Evolutionary conservation across 2,797 vertebrate genomes (phyloP).

Genomic region (Pantherophis alleghaniensis): DNA sequence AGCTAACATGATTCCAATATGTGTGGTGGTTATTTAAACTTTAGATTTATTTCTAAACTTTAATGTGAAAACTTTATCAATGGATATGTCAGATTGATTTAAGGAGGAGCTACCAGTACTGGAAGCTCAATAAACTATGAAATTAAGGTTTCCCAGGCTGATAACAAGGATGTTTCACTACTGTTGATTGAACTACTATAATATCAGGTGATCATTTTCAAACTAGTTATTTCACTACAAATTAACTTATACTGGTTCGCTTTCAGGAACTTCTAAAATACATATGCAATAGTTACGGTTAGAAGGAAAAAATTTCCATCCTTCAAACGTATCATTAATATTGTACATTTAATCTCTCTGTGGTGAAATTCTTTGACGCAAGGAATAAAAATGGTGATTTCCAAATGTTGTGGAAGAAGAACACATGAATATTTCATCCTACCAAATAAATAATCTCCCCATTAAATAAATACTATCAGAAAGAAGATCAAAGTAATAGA

Average conservation of each 20-base stretch:
- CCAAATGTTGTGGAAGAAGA: neutral
- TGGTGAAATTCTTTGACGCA: neutral
- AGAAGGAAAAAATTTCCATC: neutral
- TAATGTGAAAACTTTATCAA: neutral
- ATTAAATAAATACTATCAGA: neutral
- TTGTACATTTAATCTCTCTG: neutral
- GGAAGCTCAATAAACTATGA: neutral
- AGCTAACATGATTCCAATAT: neutral
- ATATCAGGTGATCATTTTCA: neutral
- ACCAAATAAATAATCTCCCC: neutral
- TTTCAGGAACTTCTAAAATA: neutral
- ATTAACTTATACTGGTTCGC: neutral
- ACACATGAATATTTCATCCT: neutral
- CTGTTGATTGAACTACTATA: neutral
- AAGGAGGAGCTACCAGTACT: neutral
- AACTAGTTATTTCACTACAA: neutral
- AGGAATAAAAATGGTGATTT: neutral
- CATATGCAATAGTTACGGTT: neutral
- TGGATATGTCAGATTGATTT: neutral
- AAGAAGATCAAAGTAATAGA: neutral
- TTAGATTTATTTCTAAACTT: neutral
- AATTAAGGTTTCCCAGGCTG: neutral
- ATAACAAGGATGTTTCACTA: neutral
- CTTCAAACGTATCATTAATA: neutral
- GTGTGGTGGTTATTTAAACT: neutral